These are phyloP conservation scores for Chironomus riparius DNA, from an alignment of 2,888 invertebrate genomes.

Conservation along the genomic window DNA sequence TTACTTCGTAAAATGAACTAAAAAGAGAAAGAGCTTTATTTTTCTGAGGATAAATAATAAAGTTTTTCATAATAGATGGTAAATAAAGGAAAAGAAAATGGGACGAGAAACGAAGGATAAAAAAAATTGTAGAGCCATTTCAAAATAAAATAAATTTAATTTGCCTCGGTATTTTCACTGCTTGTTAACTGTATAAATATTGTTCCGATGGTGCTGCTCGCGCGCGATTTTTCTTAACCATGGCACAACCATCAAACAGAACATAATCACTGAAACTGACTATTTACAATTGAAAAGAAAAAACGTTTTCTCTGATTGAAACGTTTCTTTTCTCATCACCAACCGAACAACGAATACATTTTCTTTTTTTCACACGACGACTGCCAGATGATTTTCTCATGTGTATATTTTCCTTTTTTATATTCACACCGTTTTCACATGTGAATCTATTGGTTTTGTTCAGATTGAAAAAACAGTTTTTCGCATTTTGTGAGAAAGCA, in stretches of 20 bases:
- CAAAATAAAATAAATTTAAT: neutral
- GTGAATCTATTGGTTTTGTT: too few relatives aligned
- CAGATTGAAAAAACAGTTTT: too few relatives aligned
- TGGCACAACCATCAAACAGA: neutral
- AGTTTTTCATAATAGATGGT: neutral
- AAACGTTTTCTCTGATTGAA: neutral
- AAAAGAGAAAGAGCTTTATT: too few relatives aligned
- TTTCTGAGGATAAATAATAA: too few relatives aligned
- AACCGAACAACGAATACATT: neutral
- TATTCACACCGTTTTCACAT: too few relatives aligned
- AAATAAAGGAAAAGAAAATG: neutral
- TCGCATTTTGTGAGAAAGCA: too few relatives aligned
- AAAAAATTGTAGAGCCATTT: neutral
- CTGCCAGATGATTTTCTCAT: constrained; percentile 23
- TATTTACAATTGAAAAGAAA: constrained; percentile 8
- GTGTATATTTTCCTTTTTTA: neutral
- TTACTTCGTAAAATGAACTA: too few relatives aligned
- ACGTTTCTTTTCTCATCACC: neutral
- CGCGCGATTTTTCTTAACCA: neutral
- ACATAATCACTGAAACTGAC: constrained; percentile 20
- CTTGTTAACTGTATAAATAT: neutral
- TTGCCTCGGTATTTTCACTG: neutral
- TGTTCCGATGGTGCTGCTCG: neutral
- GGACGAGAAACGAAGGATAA: neutral
- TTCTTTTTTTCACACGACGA: neutral